Percentiles rank a stretch among this genome's conserved stretches.
Conservation (phyloP, 2,888 invertebrate species). For the Oasisia sp. region DNA sequence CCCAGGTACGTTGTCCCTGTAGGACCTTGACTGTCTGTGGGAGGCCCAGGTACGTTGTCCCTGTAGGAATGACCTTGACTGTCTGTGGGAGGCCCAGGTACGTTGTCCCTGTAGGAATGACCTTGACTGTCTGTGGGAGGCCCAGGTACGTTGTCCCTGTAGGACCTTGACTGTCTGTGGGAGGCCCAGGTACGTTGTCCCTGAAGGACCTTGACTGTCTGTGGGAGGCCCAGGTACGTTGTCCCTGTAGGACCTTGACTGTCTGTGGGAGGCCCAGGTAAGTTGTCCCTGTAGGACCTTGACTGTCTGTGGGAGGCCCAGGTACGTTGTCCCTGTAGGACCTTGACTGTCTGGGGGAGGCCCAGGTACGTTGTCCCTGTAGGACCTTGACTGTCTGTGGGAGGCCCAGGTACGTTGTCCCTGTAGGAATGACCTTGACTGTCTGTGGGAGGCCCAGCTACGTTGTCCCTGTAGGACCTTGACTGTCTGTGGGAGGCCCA, state of each 20-base stretch:
- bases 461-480: not conserved
- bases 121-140: conserved; percentile 96
- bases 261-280: too few species aligned
- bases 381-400: conserved; percentile 94
- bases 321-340: too few species aligned
- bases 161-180: too few species aligned
- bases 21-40: too few species aligned
- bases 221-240: conserved; percentile 71
- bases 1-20: conserved; percentile 72
- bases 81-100: too few species aligned
- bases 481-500: too few species aligned
- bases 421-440: conserved; percentile 91
- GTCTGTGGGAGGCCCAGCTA: conserved; percentile 94
- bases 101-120: conserved; percentile 86
- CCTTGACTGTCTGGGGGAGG: conserved; percentile 85
- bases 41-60: too few species aligned
- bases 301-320: too few species aligned
- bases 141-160: conserved; percentile 72
- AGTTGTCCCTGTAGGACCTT: too few species aligned
- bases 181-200: conserved; percentile 70
- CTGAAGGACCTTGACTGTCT: conserved; percentile 92
- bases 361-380: conserved; percentile 74
- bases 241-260: too few species aligned
- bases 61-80: too few species aligned
- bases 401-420: conserved; percentile 80